Evolutionary conservation across 1,140 invertebrate genomes (phyloP), one percentile per base, ranked within the genome.

Genomic region (Battus philenor): DNA sequence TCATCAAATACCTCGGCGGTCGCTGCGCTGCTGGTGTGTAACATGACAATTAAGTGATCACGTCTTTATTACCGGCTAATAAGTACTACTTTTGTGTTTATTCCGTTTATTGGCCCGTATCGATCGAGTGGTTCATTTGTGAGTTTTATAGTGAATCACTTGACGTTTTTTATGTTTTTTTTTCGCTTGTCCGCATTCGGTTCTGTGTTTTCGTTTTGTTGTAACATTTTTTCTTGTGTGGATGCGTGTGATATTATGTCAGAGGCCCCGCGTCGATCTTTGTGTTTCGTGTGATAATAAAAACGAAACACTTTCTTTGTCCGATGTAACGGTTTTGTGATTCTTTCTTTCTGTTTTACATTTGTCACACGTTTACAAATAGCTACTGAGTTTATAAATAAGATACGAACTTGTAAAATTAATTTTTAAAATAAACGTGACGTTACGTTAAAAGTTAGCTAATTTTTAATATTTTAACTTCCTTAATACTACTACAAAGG

Each of bases 181-280:
- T 69, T 54, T 44, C 48, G 48, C 54, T 44, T 17, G 46, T 58
- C 44, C 16, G 34, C 32, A 38, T 33, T 39, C 39, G 45, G 27
- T 44, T 47, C 54, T 47, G 16, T 59, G 52, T 64, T 64, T 58
- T 48, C 49, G 59, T 68, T 67, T 62, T 59, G 54, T 74, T 59
- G 43, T 46, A 57, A 57, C 47, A 60, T 63, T 15, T 41, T 41
- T 39, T 27, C 29, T 16, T 41, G 11, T 52, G 43, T 58, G 44
- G 54, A 53, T 60, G 59, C 53, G 55, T 70, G 57, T 65, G 70
- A 74, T 78, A 78, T 81, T 80, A 78, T 78, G 77, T 81, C 74
- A 81, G 69, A 58, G 58, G 60, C 41, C 59, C 49, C 47, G 54
- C 60, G 53, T 60, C 51, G 57, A 45, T 45, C 54, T 66, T 60